Percentiles rank a stretch among this genome's conserved stretches.
These are phyloP conservation scores for Mirounga angustirostris DNA, from an alignment of 2,113 vertebrate genomes.

Conservation along the genomic window DNA sequence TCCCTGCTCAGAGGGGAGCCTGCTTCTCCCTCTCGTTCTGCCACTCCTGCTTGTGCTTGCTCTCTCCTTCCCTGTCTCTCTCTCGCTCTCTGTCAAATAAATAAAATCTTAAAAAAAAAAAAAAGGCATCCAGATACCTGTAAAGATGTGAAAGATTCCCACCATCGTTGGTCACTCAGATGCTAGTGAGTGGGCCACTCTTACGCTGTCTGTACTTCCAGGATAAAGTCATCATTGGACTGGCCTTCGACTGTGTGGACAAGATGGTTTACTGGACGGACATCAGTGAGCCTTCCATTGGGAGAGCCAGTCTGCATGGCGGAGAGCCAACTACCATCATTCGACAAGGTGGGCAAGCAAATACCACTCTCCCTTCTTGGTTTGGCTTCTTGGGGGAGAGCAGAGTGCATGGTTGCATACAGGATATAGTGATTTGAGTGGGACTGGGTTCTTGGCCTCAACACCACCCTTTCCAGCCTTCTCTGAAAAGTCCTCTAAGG, in stretches of 20 bases:
- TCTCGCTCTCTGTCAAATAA: not conserved
- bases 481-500: not conserved
- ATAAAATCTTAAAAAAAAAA: not conserved
- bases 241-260: conserved; percentile 95
- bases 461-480: not conserved
- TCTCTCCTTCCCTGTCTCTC: not conserved
- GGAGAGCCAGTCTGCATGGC: conserved; percentile 92
- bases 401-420: accelerated
- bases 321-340: conserved; percentile 92
- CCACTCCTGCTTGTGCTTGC: not conserved
- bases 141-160: not conserved
- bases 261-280: conserved; percentile 97
- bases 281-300: conserved; percentile 94
- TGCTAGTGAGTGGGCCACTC: not conserved
- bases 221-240: conserved; percentile 95
- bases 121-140: not conserved
- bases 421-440: not conserved
- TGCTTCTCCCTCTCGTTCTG: not conserved
- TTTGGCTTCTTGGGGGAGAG: not conserved
- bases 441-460: not conserved
- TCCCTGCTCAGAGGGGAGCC: not conserved
- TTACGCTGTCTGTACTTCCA: conserved; percentile 80
- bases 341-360: conserved; percentile 89
- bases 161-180: accelerated
- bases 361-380: not conserved